Conservation (phyloP, 2,888 invertebrate genomes). For the Thera britannica region DNA sequence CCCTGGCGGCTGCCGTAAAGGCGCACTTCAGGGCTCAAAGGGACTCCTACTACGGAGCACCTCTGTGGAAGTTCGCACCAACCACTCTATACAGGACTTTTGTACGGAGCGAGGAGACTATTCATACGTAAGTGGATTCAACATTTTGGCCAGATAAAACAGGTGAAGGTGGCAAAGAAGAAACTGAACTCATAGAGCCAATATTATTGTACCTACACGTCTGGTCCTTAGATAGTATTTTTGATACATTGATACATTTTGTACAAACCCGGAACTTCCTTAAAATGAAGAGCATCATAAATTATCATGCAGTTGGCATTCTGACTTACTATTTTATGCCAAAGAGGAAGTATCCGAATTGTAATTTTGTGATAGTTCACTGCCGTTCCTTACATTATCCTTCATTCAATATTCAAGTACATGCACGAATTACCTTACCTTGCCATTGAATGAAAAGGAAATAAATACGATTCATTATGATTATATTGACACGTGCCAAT, state of each 20-base stretch:
- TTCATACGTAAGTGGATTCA: slow-evolving; percentile 88
- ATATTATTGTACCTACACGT: too few relatives aligned
- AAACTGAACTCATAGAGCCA: too few relatives aligned
- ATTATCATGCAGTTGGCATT: slow-evolving; percentile 2
- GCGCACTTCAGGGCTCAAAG: slow-evolving; percentile 91
- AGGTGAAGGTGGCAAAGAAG: too few relatives aligned
- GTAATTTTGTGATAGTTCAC: slow-evolving; percentile 16
- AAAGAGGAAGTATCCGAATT: slow-evolving; percentile 24
- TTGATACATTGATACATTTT: too few relatives aligned
- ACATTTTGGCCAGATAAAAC: too few relatives aligned
- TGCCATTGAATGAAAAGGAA: slow-evolving; percentile 24
- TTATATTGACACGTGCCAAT: slow-evolving; percentile 8
- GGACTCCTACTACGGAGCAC: slow-evolving; percentile 92
- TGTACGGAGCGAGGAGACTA: slow-evolving; percentile 89
- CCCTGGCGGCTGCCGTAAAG: slow-evolving; percentile 90
- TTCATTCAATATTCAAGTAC: slow-evolving; percentile 21
- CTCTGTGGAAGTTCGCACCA: slow-evolving; percentile 92
- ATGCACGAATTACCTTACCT: slow-evolving; percentile 18
- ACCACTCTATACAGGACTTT: slow-evolving; percentile 89
- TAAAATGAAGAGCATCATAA: slow-evolving; percentile 4
- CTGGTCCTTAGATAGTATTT: too few relatives aligned
- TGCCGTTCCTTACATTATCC: slow-evolving; percentile 20
- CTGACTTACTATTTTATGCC: slow-evolving; percentile 11
- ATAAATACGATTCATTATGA: slow-evolving; percentile 22
- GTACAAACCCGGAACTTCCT: slow-evolving; percentile 12